These are phyloP conservation scores for Ploceus nigricollis DNA, from an alignment of 2,113 vertebrate species.

Conservation along the genomic window DNA sequence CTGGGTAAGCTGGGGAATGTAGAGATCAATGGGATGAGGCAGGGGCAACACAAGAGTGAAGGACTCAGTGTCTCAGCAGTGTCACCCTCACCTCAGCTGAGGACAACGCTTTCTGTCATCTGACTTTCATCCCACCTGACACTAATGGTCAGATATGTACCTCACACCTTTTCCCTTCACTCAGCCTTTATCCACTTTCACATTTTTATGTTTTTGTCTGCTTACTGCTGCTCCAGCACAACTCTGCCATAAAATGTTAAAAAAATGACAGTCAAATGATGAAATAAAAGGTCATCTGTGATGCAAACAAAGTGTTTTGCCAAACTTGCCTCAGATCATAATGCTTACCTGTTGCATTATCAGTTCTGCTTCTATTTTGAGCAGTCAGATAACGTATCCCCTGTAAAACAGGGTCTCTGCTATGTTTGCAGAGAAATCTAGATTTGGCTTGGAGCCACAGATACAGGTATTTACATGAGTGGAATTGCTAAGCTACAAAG, in stretches of 20 bases:
- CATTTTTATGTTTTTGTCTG: not conserved
- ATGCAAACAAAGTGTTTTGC: not conserved
- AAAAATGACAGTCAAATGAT: constrained; percentile 4
- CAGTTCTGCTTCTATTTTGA: not conserved
- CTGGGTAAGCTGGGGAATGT: fast-evolving
- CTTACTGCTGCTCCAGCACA: not conserved
- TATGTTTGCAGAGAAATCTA: not conserved
- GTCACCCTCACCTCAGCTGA: not conserved
- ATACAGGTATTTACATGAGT: not conserved
- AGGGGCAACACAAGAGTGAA: not conserved
- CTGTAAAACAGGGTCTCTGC: not conserved
- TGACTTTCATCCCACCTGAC: not conserved
- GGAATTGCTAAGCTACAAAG: constrained; percentile 18
- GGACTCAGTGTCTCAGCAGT: not conserved
- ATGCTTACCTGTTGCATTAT: not conserved
- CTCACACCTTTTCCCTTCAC: not conserved
- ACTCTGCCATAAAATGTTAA: not conserved
- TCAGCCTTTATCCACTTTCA: not conserved
- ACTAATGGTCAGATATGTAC: not conserved
- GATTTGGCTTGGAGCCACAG: not conserved
- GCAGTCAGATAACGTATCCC: not conserved
- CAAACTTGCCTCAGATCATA: not conserved
- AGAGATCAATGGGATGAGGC: not conserved
- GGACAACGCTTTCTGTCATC: not conserved
- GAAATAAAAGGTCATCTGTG: constrained; percentile 17